Base-by-base conservation (phyloP, 92 coral and sea anemone species). In the Scolanthus callimorphus region DNA sequence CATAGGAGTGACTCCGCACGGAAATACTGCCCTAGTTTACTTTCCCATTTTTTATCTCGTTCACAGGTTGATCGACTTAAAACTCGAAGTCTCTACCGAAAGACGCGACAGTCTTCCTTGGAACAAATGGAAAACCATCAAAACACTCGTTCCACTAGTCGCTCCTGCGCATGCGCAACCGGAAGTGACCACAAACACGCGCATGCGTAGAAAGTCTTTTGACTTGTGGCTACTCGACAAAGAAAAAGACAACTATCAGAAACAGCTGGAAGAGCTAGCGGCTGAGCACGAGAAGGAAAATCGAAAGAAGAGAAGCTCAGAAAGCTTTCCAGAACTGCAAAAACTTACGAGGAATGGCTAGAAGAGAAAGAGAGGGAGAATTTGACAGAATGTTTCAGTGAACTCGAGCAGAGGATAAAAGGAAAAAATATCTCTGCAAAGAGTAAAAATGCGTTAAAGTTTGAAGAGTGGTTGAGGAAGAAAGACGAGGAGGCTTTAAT, bases 361-460 rank as follows among this genome's bases (percentile, higher is more conserved):
- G 17, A 20, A 43, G 55, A 44, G 51, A 60, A 60, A 60, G 28
- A 31, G 21, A 61, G 20, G n/a, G 56, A 44, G 3, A 39, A 27
- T 12, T 13, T 11, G 0, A 26, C 15, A 13, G 9, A n/a, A 13
- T 29, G 17, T 15, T 20, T 26, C n/a, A 19, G 15, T 43, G 38
- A 15, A 4, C n/a, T 11, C 10, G 25, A n/a, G 23, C 20, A 28
- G 15, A 48, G 39, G 3, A 21, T 9, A 6, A 46, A 19, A 4
- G 4, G 4, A 46, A 46, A 46, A 19, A 10, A 9, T 4, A 4
- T 4, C 17, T 34, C 15, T 6, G 43, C 43, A 6, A n/a, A n/a
- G n/a, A n/a, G n/a, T n/a, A n/a, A n/a, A n/a, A n/a, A n/a, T n/a
- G 29, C 49, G 21, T 47, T 61, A 55, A 61, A 61, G 39, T 61